phyloP scores from a whole-genome alignment of 2,113 vertebrate genomes.

The Notarius quadriscutis region DNA sequence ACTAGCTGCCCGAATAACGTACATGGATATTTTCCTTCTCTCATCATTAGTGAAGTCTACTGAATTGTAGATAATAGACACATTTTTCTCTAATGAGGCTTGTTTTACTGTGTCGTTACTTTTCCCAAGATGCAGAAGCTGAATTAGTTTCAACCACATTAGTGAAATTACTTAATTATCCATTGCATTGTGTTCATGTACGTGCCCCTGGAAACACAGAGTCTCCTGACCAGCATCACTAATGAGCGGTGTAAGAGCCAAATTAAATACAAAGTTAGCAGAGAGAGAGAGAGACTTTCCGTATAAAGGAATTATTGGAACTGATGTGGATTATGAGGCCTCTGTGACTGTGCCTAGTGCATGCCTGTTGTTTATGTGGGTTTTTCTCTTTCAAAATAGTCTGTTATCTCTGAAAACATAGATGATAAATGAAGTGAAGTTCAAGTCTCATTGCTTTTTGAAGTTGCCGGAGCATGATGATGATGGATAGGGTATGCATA shows the following conservation, averaged over 20 bases:
- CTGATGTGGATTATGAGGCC: constrained; percentile 18
- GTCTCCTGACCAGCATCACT: constrained; percentile 32
- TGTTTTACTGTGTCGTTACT: constrained; percentile 4
- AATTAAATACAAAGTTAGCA: constrained; percentile 42
- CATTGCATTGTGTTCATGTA: constrained; percentile 16
- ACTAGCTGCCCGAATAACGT: not conserved
- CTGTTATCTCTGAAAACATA: constrained; percentile 58
- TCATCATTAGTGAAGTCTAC: not conserved
- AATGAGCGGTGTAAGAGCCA: constrained; percentile 45
- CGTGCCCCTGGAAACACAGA: not conserved
- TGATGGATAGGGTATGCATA: not conserved
- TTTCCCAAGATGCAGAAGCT: constrained; percentile 19
- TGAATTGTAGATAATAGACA: not conserved
- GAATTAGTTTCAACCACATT: constrained; percentile 19
- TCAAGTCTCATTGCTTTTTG: constrained; percentile 36
- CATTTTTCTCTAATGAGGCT: not conserved
- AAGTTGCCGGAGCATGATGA: not conserved
- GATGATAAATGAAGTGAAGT: constrained; percentile 25
- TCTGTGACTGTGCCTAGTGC: constrained; percentile 10
- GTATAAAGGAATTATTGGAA: constrained; percentile 21
- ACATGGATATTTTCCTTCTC: not conserved
- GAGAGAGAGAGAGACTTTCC: not conserved
- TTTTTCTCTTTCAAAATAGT: constrained; percentile 47
- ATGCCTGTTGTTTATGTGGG: constrained; percentile 16
- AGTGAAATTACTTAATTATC: constrained; percentile 42